A percentile compares a stretch with the other conserved stretches of the same genome.
Conservation (phyloP, 2,113 vertebrate species). For the Indri indri region DNA sequence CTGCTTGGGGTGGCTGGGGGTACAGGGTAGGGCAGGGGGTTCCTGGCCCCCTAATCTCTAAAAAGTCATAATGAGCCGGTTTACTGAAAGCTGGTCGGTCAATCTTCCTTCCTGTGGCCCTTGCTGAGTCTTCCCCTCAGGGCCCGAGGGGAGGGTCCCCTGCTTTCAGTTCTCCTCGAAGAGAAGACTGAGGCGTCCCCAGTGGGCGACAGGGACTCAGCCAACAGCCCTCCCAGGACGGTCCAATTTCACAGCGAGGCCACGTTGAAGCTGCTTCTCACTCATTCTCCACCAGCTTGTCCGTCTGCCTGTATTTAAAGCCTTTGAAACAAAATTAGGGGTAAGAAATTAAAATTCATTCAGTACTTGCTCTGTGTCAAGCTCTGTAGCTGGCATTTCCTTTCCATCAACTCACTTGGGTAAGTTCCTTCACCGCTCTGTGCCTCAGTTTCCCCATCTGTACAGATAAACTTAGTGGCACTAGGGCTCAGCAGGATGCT, state of each 20-base stretch:
- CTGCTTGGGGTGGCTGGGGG: neutral
- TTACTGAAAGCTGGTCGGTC: too few species aligned
- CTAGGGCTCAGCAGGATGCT: neutral
- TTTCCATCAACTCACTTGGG: neutral
- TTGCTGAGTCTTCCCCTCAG: neutral
- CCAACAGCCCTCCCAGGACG: neutral
- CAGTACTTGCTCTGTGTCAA: neutral
- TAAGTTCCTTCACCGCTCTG: neutral
- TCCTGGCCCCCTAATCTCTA: neutral
- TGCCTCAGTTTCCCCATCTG: neutral
- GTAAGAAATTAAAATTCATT: neutral
- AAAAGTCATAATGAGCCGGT: neutral
- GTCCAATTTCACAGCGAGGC: neutral
- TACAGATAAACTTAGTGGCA: too few species aligned
- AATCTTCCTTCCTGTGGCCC: neutral
- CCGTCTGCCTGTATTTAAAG: neutral
- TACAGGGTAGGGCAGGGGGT: too few species aligned
- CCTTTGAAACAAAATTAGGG: neutral
- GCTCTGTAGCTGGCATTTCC: too few species aligned
- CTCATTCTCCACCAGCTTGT: neutral
- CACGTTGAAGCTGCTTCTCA: accelerated
- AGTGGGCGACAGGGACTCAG: too few species aligned
- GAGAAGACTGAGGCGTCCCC: neutral
- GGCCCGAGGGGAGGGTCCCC: neutral
- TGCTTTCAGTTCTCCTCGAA: neutral